Base-by-base conservation (phyloP, 2,888 invertebrate genomes). In the Dryadula phaetusa region DNA sequence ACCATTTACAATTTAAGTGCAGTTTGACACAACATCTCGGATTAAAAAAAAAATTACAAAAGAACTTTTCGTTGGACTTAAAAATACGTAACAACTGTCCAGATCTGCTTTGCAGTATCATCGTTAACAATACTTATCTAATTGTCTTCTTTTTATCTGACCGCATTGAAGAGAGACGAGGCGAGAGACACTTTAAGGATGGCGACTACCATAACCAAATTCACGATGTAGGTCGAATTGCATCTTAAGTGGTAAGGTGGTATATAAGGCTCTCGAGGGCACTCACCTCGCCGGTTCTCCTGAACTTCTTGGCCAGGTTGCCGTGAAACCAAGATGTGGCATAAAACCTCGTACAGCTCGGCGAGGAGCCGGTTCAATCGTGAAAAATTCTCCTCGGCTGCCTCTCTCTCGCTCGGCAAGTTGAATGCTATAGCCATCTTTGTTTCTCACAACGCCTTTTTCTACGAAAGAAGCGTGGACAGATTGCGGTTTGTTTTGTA, bases 351-450 rank as follows among this genome's bases (percentile, higher is more conserved):
- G 86, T 93, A 93, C 79, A 94, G 83, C 84, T 94, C 93, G 76
- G 90, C 87, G 73, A 93, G 83, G 74, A 94, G 93, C 82, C 93
- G 92, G 86, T 94, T 93, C 86, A 94, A 85, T 73, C 93, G 86
- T 75, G 93, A 92, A 84, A 93, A 94, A 85, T 93, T 90, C 84
- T 93, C 93, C 82, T 93, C 93, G 54, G 92, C 82, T 72, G 93
- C 90, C 82, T 93, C 93, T 85, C 92, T 86, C 82, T 93, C 93
- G 77, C 93, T 89, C 76, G 94, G 94, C 79, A 93, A 81, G 85
- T 93, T 92, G 84, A 93, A 93, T 75, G 93, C 93, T 87, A 93
- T 93, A 80, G 94, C 94, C 94, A 94, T 94, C 86, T 88, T 87
- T 88, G 84, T 88, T 85, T 84, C 74, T 78, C 79, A 72, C 75